Conservation (phyloP, 35 echinoderm and acorn worm species). For the Heliocidaris erythrogramma region DNA sequence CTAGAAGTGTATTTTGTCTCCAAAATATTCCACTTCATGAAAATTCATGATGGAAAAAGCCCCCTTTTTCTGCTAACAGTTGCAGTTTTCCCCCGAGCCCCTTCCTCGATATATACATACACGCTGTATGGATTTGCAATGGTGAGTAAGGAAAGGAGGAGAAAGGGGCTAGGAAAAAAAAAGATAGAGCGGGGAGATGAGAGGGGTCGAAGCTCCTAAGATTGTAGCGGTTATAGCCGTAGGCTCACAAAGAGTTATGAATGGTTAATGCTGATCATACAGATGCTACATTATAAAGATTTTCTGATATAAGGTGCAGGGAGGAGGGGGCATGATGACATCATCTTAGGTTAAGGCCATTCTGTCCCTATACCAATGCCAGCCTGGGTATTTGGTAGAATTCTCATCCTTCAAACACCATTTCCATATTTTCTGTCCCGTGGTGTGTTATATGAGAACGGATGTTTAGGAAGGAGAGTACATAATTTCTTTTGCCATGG, state of each 20-base stretch:
- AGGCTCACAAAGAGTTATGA: neutral
- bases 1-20: neutral
- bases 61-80: neutral
- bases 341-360: neutral
- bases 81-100: neutral
- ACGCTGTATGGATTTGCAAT: neutral
- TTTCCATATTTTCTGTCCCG: neutral
- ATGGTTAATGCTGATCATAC: slow-evolving; percentile 5
- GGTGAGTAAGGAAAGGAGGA: neutral
- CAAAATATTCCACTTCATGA: slow-evolving; percentile 1
- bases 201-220: neutral
- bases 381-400: no score
- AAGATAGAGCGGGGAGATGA: neutral
- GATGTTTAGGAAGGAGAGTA: neutral
- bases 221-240: neutral
- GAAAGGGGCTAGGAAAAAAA: neutral
- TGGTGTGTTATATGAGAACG: neutral
- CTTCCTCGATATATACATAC: neutral
- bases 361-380: no score
- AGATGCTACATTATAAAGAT: neutral
- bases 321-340: neutral
- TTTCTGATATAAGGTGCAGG: neutral
- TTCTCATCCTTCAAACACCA: neutral
- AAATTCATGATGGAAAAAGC: neutral
- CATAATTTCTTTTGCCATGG: neutral